phyloP scores from a whole-genome alignment of 2,888 invertebrate genomes.

The Mythimna ferrago region DNA sequence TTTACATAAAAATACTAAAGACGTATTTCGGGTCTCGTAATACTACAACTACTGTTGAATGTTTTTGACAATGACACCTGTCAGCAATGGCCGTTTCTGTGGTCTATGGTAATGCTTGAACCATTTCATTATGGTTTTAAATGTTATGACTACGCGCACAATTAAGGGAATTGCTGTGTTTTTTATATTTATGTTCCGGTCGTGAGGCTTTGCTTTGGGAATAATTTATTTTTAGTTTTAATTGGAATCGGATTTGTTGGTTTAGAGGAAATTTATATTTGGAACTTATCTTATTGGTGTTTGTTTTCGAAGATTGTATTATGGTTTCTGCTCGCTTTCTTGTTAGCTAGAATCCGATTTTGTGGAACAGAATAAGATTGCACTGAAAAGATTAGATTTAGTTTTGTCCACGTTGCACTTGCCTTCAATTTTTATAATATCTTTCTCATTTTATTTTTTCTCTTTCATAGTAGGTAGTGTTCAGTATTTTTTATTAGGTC shows the following conservation, averaged over 20 bases:
- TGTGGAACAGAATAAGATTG: neutral
- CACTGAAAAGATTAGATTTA: neutral
- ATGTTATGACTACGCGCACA: constrained; percentile 54
- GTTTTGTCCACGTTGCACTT: neutral
- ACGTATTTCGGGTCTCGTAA: too few species aligned
- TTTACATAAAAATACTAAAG: too few species aligned
- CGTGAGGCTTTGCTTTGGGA: constrained; percentile 38
- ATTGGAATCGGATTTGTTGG: constrained; percentile 38
- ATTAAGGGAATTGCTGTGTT: constrained; percentile 50
- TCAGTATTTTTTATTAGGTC: too few species aligned
- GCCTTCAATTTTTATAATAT: neutral
- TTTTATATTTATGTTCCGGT: constrained; percentile 53
- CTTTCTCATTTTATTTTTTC: neutral
- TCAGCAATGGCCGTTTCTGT: neutral
- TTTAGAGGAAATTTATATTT: constrained; percentile 12
- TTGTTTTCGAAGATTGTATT: constrained; percentile 7
- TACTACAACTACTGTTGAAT: too few species aligned
- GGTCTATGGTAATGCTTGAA: constrained; percentile 22
- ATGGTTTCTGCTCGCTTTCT: constrained; percentile 18
- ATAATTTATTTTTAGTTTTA: constrained; percentile 49
- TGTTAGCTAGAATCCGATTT: constrained; percentile 7
- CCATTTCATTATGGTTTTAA: constrained; percentile 59
- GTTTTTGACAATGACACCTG: neutral
- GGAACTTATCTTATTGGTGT: constrained; percentile 7
- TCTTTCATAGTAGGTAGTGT: too few species aligned